Evolutionary conservation across 2,797 vertebrate species (phyloP).

Genomic region (Anableps anableps): DNA sequence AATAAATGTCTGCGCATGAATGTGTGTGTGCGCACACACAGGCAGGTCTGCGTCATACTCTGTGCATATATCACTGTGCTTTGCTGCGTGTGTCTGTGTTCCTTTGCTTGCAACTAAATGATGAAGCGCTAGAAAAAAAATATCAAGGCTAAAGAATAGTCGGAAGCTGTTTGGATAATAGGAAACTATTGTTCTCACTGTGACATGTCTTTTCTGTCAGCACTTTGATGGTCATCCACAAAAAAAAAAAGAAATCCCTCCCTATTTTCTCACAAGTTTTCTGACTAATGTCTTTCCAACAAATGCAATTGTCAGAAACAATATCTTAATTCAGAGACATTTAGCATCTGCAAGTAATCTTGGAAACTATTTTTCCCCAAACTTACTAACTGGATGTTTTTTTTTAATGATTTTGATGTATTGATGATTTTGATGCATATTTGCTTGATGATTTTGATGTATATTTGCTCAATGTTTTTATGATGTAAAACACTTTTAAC

Average conservation of each 20-base stretch:
- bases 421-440: no score
- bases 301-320: constrained; percentile 23
- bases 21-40: background rate
- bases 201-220: constrained; percentile 58
- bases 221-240: constrained; percentile 59
- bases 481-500: no score
- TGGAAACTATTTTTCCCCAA: no score
- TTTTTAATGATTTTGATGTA: no score
- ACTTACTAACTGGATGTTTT: no score
- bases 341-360: no score
- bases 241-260: background rate
- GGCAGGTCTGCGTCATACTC: background rate
- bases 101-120: constrained; percentile 15
- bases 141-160: constrained; percentile 31
- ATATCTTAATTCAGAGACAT: no score
- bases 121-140: constrained; percentile 43
- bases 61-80: constrained; percentile 12
- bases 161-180: constrained; percentile 54
- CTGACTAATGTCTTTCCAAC: constrained; percentile 23
- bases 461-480: no score
- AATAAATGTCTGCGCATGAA: constrained; percentile 14
- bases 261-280: constrained; percentile 6
- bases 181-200: constrained; percentile 52
- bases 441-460: no score
- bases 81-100: constrained; percentile 24